Conservation (phyloP, 2,888 invertebrate genomes). For the Drosophila robusta region DNA sequence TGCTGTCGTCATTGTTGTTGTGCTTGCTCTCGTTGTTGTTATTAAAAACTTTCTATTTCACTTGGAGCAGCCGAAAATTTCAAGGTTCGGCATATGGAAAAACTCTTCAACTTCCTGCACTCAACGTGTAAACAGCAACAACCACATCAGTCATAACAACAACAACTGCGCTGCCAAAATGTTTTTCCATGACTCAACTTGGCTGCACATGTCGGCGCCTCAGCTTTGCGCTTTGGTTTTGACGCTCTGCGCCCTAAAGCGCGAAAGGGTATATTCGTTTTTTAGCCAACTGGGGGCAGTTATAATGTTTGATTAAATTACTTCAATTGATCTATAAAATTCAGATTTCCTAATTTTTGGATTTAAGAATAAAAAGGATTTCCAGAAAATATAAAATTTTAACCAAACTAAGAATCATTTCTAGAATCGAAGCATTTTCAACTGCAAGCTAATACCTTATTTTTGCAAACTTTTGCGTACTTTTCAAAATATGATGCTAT, state of each 20-base stretch:
- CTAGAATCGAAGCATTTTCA: no score
- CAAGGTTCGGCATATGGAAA: conserved; percentile 67
- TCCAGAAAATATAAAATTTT: no score
- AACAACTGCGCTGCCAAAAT: conserved; percentile 37
- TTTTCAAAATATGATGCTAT: no score
- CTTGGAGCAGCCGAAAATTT: conserved; percentile 52
- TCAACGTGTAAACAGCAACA: conserved; percentile 46
- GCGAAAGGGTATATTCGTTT: not conserved
- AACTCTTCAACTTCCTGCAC: conserved; percentile 46
- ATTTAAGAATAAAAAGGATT: no score
- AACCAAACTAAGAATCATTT: no score
- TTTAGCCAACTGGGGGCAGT: not conserved
- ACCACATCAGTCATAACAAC: conserved; percentile 6
- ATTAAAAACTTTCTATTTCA: conserved; percentile 76
- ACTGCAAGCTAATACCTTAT: no score
- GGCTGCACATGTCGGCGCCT: conserved; percentile 35
- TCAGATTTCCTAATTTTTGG: no score
- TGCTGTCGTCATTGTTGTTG: conserved; percentile 27
- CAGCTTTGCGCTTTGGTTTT: not conserved
- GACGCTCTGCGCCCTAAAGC: not conserved
- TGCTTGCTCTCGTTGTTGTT: conserved; percentile 37
- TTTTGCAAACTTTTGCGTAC: no score
- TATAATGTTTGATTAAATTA: no score
- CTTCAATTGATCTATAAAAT: no score
- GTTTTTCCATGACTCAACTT: conserved; percentile 59